Evolutionary conservation across 35 echinoderm and acorn worm species (phyloP), one percentile per base, ranked within the genome.

Genomic region (Amphiura filiformis): DNA sequence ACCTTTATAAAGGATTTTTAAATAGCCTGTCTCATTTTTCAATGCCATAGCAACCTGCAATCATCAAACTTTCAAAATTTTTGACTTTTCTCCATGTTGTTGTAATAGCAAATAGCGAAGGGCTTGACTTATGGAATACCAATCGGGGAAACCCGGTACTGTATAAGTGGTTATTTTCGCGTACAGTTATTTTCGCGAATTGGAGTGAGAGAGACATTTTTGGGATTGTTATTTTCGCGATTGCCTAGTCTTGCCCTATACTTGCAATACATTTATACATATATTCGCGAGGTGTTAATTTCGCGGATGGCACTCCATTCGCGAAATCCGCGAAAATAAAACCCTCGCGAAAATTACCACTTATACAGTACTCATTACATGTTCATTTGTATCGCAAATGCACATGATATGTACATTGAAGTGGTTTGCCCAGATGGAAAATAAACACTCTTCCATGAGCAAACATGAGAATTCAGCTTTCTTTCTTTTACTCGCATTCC

Each of bases 391-490:
- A 47, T 47, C 41, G 41, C 61, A 70, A 26, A 70, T 70, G 61
- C 28, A 70, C 61, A 70, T 70, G 61, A 70, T 70, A 70, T 70
- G 61, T 70, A 70, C 61, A 70, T 70, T 70, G 61, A 70, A 70
- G 61, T 15, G 28, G 11, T 70, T 70, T 70, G 61, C 26, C 2
- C 7, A 26, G 61, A 70, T 70, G 61, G 15, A 26, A 70, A 70
- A 70, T 70, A 18, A 70, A 70, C 61, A 70, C 61, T 70, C 61
- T 18, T 23, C 15, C 7, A 70, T 15, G 61, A 70, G 61, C 61
- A 70, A 70, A 70, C 61, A 70, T 30, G 2, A 30, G 61, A 70
- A 70, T 70, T 70, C 7, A 13, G 61, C 61, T 26, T n/a, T 70
- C 28, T 70, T 30, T 30, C 61, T 70, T 23, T 70, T n/a, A 13